Evolutionary conservation across 2,888 invertebrate species (phyloP), one percentile per base, ranked within the genome.

Genomic region (Ophion ventricosus): DNA sequence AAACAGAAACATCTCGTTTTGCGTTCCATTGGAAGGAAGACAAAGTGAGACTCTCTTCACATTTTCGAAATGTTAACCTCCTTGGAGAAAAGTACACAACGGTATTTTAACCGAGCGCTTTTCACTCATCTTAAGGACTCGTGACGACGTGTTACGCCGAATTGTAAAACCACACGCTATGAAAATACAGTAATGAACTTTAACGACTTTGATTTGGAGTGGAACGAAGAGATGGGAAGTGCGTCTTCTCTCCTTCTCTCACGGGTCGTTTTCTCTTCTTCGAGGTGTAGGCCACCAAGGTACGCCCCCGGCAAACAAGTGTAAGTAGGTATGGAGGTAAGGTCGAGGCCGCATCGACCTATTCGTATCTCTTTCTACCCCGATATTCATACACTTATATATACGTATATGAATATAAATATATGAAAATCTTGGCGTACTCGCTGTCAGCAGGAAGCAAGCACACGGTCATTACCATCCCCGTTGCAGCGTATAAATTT

Each of bases 281-380:
- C 20, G 59, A 73, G 74, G 87, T 85, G 80, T 82, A 81, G 82
- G 79, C 80, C 82, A 84, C 79, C 84, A 79, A 85, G 84, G 82
- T 85, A 82, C 76, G 82, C 83, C 80, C 84, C 57, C 80, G 66
- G 85, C 83, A 63, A 76, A 80, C 77, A 82, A 84, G 77, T 88
- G 86, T 89, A 91, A 91, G 92, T 91, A 90, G 91, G 91, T 91
- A 91, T 91, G 87, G 91, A 90, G 91, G 91, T 90, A 90, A 90
- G 90, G 90, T 89, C 89, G 90, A 89, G 90, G 91, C 91, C 90
- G 82, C 82, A 79, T 72, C 82, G 84, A 82, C 82, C 82, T 63
- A 64, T 59, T 73, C 63, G 56, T 77, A 61, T 59, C 66, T 70
- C 73, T 75, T 70, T 73, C 64, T 73, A 29, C 61, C 80, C 63